phyloP scores from a whole-genome alignment of 2,797 vertebrate species.

The Onychomys leucogaster region DNA sequence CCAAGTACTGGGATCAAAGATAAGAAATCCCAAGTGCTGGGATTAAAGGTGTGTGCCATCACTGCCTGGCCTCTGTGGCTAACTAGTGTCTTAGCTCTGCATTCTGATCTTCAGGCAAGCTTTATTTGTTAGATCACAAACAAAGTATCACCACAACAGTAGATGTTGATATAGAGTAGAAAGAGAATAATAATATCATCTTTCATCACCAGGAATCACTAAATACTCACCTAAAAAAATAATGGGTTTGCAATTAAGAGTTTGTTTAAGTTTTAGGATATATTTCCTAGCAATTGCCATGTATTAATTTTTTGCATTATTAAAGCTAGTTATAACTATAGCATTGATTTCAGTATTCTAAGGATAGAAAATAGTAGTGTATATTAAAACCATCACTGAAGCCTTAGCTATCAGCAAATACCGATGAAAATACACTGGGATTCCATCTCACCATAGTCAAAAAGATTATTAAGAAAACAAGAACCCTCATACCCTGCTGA shows the following conservation, averaged over 20 bases:
- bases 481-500: not conserved
- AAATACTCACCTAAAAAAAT: not conserved
- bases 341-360: not conserved
- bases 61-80: no score
- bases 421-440: not conserved
- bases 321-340: not conserved
- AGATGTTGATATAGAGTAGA: not conserved
- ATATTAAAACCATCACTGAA: conserved; percentile 6
- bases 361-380: not conserved
- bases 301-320: not conserved
- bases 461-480: not conserved
- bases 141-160: no score
- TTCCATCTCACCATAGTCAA: not conserved
- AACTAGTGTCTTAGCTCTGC: no score
- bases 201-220: not conserved
- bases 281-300: not conserved
- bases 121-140: no score
- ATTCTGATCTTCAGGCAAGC: no score
- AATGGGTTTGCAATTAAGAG: not conserved
- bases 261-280: not conserved
- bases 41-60: no score
- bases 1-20: no score
- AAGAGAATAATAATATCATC: not conserved
- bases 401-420: not conserved
- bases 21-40: no score